Percentiles rank a stretch among this genome's conserved stretches.
Evolutionary conservation across 2,797 vertebrate genomes (phyloP).

Genomic region (Ambastaia sidthimunki): DNA sequence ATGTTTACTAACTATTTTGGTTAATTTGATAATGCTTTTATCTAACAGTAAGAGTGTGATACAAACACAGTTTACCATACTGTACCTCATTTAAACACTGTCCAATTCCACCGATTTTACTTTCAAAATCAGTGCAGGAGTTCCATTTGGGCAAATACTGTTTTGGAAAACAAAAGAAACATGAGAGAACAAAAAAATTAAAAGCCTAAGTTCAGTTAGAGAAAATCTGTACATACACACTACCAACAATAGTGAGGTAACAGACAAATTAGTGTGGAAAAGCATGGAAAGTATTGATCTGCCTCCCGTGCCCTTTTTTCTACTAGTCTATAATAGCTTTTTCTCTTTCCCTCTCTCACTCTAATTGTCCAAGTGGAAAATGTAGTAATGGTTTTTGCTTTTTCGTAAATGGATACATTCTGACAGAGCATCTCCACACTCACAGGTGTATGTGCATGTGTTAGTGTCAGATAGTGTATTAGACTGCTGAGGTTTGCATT

Average conservation of each 20-base stretch:
- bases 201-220: conserved; percentile 26
- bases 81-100: not conserved
- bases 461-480: conserved; percentile 55
- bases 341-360: conserved; percentile 32
- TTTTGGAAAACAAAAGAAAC: conserved; percentile 17
- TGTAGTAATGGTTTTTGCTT: conserved; percentile 36
- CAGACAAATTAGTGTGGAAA: conserved; percentile 38
- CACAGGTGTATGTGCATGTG: conserved; percentile 21
- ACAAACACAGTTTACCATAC: not conserved
- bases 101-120: not conserved
- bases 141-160: conserved; percentile 32
- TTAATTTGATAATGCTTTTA: not conserved
- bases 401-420: conserved; percentile 22
- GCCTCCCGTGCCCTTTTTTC: conserved; percentile 14
- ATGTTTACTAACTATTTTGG: not conserved
- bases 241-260: conserved; percentile 42
- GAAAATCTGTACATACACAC: conserved; percentile 42
- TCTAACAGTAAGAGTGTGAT: not conserved
- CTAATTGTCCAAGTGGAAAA: conserved; percentile 44
- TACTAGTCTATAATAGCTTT: not conserved
- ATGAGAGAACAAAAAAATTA: not conserved
- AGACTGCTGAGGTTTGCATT: conserved; percentile 8
- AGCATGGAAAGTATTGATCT: conserved; percentile 46
- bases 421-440: conserved; percentile 11
- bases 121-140: not conserved